Base-by-base conservation (phyloP, 2,888 invertebrate species). In the Vandiemenella viatica region DNA sequence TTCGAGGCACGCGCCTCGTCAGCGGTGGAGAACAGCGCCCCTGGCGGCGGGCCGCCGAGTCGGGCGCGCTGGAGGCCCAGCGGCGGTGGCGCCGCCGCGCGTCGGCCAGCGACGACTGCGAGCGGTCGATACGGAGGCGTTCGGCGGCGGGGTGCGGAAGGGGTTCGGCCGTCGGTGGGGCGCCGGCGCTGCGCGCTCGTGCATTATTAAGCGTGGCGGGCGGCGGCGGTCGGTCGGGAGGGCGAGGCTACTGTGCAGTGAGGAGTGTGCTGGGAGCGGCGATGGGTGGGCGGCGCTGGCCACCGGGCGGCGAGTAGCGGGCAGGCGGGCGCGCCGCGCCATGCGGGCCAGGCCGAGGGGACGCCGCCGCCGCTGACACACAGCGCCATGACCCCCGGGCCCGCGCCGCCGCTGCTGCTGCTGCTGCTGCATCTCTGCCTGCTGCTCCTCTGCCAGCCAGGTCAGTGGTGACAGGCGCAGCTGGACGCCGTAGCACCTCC, bases 281-380 rank as follows among this genome's bases (percentile, higher is more conserved):
- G 42, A 8, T 15, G 16, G 19, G 42, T 17, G 40, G 17, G 40
- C 40, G 17, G 16, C 40, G 40, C 16, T 10, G 40, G 17, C 40
- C 40, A 15, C 6, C 32, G 13, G 32, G 13, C 17, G 10, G 40
- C 17, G 40, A 15, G 40, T 15, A 15, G 32, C 32, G 61, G 63
- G 66, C 56, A 32, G 67, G 54, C 66, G 67, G 67, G 69, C 64
- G 65, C 65, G 64, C 67, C 68, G 66, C 63, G 58, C 67, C 69
- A 64, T 67, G 64, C 65, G 56, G 66, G 64, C 65, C 66, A 21
- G 21, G 10, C 20, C 13, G 13, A 19, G 42, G 19, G 10, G 18
- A 19, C 21, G 20, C 42, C 13, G 21, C 7, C 42, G 19, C 20
- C 42, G 7, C n/a, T 19, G 19, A 42, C 42, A n/a, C 20, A 4